Conservation (phyloP, 2,888 invertebrate genomes). For the Brassicogethes aeneus region DNA sequence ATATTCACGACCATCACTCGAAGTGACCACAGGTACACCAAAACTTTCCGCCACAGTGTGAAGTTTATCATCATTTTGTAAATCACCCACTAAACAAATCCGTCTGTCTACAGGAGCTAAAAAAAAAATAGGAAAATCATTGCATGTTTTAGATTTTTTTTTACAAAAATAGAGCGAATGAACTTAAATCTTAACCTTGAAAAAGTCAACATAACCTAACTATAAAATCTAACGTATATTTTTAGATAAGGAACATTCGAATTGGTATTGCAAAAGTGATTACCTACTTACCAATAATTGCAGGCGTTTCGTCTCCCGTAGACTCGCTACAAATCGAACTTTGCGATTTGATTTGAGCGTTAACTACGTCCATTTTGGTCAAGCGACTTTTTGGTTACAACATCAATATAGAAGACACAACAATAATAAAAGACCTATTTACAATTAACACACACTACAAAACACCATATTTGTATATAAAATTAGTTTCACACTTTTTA, state of each 20-base stretch:
- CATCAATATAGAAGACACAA: conserved; percentile 25
- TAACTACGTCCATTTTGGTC: conserved; percentile 42
- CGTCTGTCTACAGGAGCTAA: conserved; percentile 39
- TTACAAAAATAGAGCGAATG: neutral
- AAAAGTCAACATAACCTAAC: conserved; percentile 29
- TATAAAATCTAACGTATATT: conserved; percentile 7
- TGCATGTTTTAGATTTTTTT: neutral
- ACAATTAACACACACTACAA: conserved; percentile 8
- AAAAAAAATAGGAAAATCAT: neutral
- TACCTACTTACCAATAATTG: conserved; percentile 16
- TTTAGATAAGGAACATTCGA: neutral
- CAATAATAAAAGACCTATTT: conserved; percentile 1
- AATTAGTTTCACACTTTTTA: conserved; percentile 16
- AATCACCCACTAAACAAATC: conserved; percentile 55
- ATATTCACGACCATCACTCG: conserved; percentile 53
- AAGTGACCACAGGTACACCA: conserved; percentile 53
- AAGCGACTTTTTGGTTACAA: conserved; percentile 31
- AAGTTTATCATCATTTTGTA: conserved; percentile 45
- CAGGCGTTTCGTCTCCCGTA: conserved; percentile 33
- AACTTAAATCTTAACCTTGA: conserved; percentile 22
- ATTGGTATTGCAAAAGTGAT: no score
- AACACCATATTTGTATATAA: conserved; percentile 17
- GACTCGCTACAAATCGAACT: conserved; percentile 39
- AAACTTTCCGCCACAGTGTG: conserved; percentile 52
- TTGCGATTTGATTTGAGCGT: conserved; percentile 37